Percentiles rank a stretch among this genome's conserved stretches.
Evolutionary conservation across 2,888 invertebrate species (phyloP).

Genomic region (Aphidius colemani): DNA sequence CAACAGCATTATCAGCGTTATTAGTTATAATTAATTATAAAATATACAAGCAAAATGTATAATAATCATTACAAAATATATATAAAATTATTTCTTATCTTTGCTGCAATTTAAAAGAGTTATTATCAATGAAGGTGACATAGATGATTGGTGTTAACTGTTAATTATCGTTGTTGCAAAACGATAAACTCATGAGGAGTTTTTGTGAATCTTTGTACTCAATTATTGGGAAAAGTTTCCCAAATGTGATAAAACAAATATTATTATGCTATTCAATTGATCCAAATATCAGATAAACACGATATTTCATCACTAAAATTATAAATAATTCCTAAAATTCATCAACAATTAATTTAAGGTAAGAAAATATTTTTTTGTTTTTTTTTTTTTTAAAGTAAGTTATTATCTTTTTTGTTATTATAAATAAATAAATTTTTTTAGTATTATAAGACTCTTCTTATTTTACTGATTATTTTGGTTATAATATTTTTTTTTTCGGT

Average conservation of each 20-base stretch:
- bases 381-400: background rate
- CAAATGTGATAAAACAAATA: slow-evolving; percentile 7
- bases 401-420: background rate
- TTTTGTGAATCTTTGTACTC: slow-evolving; percentile 33
- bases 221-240: slow-evolving; percentile 26
- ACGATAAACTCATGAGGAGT: slow-evolving; percentile 33
- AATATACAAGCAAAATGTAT: too few relatives aligned
- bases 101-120: too few relatives aligned
- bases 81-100: too few relatives aligned
- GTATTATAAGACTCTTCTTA: too few relatives aligned
- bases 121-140: background rate
- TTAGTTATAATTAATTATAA: too few relatives aligned
- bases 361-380: background rate
- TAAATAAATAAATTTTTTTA: too few relatives aligned
- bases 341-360: background rate
- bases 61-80: too few relatives aligned
- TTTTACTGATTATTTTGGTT: background rate
- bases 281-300: slow-evolving; percentile 1
- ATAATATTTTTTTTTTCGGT: background rate
- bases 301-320: background rate
- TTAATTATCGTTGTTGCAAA: slow-evolving; percentile 31
- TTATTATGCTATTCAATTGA: background rate
- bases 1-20: too few relatives aligned
- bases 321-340: too few relatives aligned
- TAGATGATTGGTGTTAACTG: slow-evolving; percentile 39